A percentile compares a stretch with the other conserved stretches of the same genome.
These are phyloP conservation scores for Lethenteron camtschaticum DNA, from an alignment of 2,113 vertebrate genomes.

Conservation along the genomic window DNA sequence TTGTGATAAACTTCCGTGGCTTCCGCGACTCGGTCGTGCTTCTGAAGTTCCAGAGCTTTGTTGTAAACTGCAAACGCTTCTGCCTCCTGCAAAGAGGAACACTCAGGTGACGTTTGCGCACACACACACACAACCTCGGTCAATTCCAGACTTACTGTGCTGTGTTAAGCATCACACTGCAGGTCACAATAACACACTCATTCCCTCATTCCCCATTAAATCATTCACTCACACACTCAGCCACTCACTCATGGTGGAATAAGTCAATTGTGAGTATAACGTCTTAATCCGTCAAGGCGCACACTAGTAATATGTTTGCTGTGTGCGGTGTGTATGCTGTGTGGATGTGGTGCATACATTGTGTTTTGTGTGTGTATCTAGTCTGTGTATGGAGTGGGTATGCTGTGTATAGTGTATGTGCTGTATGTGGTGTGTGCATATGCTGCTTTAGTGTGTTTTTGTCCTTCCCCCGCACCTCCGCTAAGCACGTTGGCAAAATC, in stretches of 20 bases:
- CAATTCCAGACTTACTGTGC: background rate
- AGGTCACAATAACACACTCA: background rate
- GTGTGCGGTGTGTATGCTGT: too few species aligned
- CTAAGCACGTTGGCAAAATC: too few species aligned
- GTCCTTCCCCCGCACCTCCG: too few species aligned
- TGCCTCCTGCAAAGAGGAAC: slow-evolving; percentile 39
- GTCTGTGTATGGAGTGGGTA: too few species aligned
- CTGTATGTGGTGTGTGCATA: too few species aligned
- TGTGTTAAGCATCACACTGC: background rate
- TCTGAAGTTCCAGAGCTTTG: slow-evolving; percentile 87
- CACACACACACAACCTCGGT: background rate
- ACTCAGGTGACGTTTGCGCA: background rate
- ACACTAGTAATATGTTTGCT: too few species aligned
- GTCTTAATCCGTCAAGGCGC: too few species aligned
- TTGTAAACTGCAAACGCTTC: slow-evolving; percentile 93
- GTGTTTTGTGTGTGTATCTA: too few species aligned
- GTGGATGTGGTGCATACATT: too few species aligned
- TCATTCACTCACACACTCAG: background rate
- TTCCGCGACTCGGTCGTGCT: slow-evolving; percentile 78
- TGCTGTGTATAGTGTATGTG: too few species aligned
- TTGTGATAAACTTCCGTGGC: slow-evolving; percentile 79
- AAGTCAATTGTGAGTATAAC: too few species aligned
- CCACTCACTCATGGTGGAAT: background rate
- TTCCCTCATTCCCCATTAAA: background rate
- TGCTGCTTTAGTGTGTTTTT: too few species aligned